Conservation (phyloP, 2,888 invertebrate genomes). For the Brachyopa scutellaris region DNA sequence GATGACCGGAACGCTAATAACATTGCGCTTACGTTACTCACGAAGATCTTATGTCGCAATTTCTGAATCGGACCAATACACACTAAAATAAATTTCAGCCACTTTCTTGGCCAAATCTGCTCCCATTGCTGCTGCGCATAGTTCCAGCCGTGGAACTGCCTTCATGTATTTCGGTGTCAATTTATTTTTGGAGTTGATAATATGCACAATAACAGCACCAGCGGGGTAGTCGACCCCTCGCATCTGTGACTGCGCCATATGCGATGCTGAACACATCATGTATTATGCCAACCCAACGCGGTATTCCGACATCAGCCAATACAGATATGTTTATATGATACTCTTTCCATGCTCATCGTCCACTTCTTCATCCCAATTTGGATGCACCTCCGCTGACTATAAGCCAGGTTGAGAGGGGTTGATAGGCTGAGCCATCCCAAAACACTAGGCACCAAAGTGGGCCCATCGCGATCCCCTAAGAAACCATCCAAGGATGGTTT, state of each 20-base stretch:
- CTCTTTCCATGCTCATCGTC: not conserved
- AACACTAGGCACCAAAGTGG: too few relatives aligned
- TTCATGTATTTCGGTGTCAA: not conserved
- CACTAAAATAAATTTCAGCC: not conserved
- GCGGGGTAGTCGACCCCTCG: not conserved
- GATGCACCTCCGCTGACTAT: too few relatives aligned
- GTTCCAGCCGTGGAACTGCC: not conserved
- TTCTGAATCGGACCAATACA: not conserved
- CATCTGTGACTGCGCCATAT: not conserved
- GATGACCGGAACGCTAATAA: not conserved
- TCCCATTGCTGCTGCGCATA: not conserved
- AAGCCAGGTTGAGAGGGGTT: too few relatives aligned
- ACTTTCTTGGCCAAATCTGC: not conserved
- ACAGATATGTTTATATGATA: not conserved
- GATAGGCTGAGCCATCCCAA: too few relatives aligned
- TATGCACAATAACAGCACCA: not conserved
- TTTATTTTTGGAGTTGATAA: not conserved
- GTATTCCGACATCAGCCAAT: not conserved
- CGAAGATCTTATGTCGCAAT: not conserved
- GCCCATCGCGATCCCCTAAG: too few relatives aligned
- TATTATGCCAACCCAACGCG: not conserved
- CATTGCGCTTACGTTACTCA: too few relatives aligned
- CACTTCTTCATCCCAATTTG: not conserved
- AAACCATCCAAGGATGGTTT: too few relatives aligned
- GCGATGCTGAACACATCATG: not conserved